phyloP scores from a whole-genome alignment of 2,888 invertebrate genomes.

The Netelia inedita region DNA sequence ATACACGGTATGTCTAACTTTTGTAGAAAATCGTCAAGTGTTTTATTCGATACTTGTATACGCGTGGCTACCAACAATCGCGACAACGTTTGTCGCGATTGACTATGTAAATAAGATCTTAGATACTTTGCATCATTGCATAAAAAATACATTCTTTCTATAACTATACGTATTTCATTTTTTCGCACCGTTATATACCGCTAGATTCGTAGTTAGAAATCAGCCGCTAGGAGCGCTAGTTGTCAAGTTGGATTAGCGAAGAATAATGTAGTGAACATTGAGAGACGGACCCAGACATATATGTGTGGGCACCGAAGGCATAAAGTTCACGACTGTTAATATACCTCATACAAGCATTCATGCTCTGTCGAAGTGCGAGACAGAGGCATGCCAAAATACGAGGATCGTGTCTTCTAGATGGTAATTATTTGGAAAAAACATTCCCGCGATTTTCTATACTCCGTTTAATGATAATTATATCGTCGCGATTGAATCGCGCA shows the following conservation, averaged over 20 bases:
- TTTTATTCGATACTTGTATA: too few species aligned
- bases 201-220: not conserved
- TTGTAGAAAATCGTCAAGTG: too few species aligned
- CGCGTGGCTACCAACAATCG: too few species aligned
- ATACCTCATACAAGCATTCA: constrained; percentile 92
- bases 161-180: too few species aligned
- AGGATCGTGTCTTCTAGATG: constrained; percentile 82
- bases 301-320: constrained; percentile 93
- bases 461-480: not conserved
- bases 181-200: not conserved
- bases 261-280: constrained; percentile 88
- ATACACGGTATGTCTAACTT: too few species aligned
- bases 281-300: constrained; percentile 92
- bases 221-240: too few species aligned
- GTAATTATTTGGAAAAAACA: not conserved
- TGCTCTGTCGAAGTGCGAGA: constrained; percentile 88
- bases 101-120: too few species aligned
- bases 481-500: not conserved
- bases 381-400: constrained; percentile 92
- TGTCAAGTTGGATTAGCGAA: not conserved
- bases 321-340: constrained; percentile 87
- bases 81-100: too few species aligned
- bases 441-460: not conserved
- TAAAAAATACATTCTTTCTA: too few species aligned
- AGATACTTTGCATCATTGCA: too few species aligned